phyloP scores from a whole-genome alignment of 2,888 invertebrate species.

The Phymatocera aterrima region DNA sequence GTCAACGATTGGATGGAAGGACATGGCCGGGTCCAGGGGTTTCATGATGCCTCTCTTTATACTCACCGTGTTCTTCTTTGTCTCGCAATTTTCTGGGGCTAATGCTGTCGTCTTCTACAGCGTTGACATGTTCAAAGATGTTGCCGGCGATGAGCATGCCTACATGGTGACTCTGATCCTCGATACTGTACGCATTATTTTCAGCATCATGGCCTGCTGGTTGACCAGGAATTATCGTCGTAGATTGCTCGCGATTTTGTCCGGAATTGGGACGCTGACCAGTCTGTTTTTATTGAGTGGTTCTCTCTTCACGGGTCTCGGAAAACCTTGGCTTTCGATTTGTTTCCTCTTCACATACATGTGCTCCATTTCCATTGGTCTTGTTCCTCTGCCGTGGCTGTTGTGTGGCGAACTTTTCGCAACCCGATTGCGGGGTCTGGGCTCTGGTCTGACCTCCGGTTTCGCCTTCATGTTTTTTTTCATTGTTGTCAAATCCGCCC shows the following conservation, averaged over 20 bases:
- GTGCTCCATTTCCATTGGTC: conserved; percentile 79
- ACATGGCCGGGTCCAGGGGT: conserved; percentile 50
- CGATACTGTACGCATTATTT: conserved; percentile 80
- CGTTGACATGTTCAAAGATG: conserved; percentile 79
- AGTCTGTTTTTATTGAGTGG: conserved; percentile 79
- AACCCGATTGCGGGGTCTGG: conserved; percentile 79
- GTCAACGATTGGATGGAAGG: conserved; percentile 55
- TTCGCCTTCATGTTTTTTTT: conserved; percentile 82
- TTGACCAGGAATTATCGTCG: conserved; percentile 80
- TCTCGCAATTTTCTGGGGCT: conserved; percentile 84
- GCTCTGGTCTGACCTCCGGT: conserved; percentile 82
- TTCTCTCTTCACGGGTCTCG: conserved; percentile 74
- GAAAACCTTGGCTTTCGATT: conserved; percentile 77
- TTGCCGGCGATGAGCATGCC: conserved; percentile 80
- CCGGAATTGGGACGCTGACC: conserved; percentile 79
- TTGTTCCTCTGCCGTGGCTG: conserved; percentile 84
- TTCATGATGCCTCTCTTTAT: conserved; percentile 79
- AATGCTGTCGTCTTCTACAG: conserved; percentile 86
- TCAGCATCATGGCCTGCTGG: conserved; percentile 80
- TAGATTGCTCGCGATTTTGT: conserved; percentile 80
- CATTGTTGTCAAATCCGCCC: conserved; percentile 82
- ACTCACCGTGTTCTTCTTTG: conserved; percentile 81
- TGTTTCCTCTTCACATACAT: conserved; percentile 78
- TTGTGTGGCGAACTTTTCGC: conserved; percentile 86
- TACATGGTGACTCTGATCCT: conserved; percentile 82